Evolutionary conservation across 2,797 vertebrate species (phyloP), one percentile per base, ranked within the genome.

Genomic region (Orientallactaga sibirica): DNA sequence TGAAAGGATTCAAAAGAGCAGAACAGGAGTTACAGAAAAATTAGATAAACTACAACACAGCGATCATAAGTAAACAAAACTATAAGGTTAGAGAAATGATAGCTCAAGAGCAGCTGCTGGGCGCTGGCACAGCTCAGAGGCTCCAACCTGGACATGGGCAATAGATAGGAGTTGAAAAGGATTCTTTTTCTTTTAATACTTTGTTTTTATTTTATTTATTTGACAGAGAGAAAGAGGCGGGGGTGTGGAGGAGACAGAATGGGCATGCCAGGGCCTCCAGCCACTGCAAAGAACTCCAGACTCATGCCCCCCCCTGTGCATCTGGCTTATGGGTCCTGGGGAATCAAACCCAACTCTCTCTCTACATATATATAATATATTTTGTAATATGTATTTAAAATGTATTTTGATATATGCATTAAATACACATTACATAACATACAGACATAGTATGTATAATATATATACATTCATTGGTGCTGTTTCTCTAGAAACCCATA

Each of bases 1-100:
- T 37, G 43, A 93, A 93, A 91, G 20, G 78, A 67, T 73, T 67
- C 77, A 61, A 61, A 86, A 58, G 68, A 79, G 29, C 58, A 88
- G 84, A 81, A 81, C 88, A 91, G 58, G 73, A 86, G 67, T 52
- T 24, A n/a, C 41, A 80, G 64, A 78, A 85, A 41, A 27, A 82
- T 15, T 66, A 20, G 33, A 29, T 27, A 80, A 76, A 81, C 37
- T 64, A 52, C 33, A 67, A 55, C 14, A 66, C 25, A 77, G 18
- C 73, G 93, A 71, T 27, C 27, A 4, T 19, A 58, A 80, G 37
- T 68, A 73, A 92, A 27, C 55, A 20, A 64, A 84, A 41, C 24
- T 48, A 58, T 3, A 16, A 76, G 29, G 68, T 41, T 25, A n/a
- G 79, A 64, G 25, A 77, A 91, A 64, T 29, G 87, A 88, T 85